Percentiles rank a stretch among this genome's conserved stretches.
Conservation (phyloP, 1,140 invertebrate genomes). For the Vollenhovia emeryi region DNA sequence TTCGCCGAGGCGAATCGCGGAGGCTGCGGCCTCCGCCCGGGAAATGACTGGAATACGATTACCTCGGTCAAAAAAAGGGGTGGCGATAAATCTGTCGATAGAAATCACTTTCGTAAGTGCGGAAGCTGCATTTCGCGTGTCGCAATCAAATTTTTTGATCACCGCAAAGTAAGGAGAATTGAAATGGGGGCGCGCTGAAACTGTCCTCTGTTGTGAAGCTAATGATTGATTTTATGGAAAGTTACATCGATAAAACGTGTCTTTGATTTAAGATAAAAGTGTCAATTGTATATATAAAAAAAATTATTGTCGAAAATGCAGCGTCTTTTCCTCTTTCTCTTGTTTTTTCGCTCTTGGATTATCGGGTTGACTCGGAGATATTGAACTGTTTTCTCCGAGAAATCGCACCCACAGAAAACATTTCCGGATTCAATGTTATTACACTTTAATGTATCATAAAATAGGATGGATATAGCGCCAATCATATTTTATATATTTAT, state of each 20-base stretch:
- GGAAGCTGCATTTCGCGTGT: not conserved
- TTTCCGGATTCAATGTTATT: no score
- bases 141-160: conserved; percentile 3
- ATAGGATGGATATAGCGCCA: no score
- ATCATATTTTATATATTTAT: no score
- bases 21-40: not conserved
- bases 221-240: not conserved
- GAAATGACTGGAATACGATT: not conserved
- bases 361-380: no score
- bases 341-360: not conserved
- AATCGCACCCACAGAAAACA: no score
- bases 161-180: not conserved
- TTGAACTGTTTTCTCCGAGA: no score
- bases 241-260: not conserved
- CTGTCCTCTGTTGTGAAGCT: not conserved
- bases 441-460: no score
- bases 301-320: not conserved
- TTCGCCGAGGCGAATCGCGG: not conserved
- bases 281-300: no score
- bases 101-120: not conserved
- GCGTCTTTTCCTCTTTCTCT: not conserved
- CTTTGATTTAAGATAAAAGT: not conserved
- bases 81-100: not conserved
- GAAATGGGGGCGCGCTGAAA: not conserved
- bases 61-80: not conserved